Evolutionary conservation across 1,140 invertebrate species (phyloP), one percentile per base, ranked within the genome.

Genomic region (Diploscapter pachys): DNA sequence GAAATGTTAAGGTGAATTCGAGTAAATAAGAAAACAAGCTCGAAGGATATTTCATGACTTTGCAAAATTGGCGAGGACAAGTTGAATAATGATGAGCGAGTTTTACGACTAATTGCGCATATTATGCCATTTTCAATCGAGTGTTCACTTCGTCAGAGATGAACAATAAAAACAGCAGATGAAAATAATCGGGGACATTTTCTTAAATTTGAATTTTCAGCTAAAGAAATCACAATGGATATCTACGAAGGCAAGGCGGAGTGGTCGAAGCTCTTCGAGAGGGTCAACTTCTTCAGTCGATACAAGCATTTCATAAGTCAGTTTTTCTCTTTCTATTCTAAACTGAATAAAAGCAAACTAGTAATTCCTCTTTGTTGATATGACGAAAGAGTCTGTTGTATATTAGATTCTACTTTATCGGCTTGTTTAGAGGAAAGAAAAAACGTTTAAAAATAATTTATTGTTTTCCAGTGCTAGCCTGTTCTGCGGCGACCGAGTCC

Each of bases 241-340:
- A 95, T 97, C 80, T 92, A 93, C 86, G 88, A 91, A 64, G 91
- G 92, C 4, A 92, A 92, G 85, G 90, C 90, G 53, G 88, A 89
- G 0, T 99, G 96, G 96, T 90, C 92, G 68, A 91, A 92, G 78
- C 86, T 99, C n/a, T 99, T 99, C 87, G 93, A 98, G 84, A 91
- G 93, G 4, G 92, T 93, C 8, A 92, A 92, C 84, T 99, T 99
- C 88, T 98, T 97, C 88, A 88, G 89, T 1, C 93, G 95, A 88
- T 99, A 99, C 88, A 93, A 88, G 89, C 91, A 89, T 69, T 86
- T 80, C 72, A 80, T 85, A 31, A 63, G 72, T 6, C 8, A 56
- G 66, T 11, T 61, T 68, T n/a, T 53, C 31, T 31, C 31, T 31
- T 31, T 31, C 31, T 31, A 31, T 31, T 31, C 31, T 31, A 31